Conservation (phyloP, 2,113 vertebrate species). For the Syngnathus scovelli region DNA sequence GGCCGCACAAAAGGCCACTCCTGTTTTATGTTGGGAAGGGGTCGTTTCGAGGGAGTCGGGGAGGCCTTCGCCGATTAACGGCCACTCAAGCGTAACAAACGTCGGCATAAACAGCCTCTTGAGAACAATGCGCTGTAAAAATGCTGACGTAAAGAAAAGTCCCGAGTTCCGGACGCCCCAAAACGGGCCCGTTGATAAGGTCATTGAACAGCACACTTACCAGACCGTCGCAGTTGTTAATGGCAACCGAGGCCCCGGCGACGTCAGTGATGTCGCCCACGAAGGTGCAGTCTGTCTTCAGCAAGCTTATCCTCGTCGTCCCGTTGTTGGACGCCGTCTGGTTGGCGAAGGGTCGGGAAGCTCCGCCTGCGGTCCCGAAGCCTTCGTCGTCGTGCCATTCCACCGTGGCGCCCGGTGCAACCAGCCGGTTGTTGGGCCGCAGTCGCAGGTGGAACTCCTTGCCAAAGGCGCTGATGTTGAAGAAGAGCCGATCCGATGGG, state of each 20-base stretch:
- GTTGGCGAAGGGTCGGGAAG: conserved; percentile 18
- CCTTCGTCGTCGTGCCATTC: conserved; percentile 81
- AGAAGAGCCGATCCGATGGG: conserved; percentile 73
- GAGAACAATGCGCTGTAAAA: conserved; percentile 55
- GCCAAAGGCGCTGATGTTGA: conserved; percentile 89
- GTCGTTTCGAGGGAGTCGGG: neutral
- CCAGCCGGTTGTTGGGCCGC: conserved; percentile 75
- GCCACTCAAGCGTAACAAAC: conserved; percentile 56
- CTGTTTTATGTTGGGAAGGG: conserved; percentile 56
- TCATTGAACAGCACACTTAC: conserved; percentile 75
- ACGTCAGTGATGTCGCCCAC: conserved; percentile 89
- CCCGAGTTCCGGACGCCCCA: conserved; percentile 31
- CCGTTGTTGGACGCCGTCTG: conserved; percentile 26
- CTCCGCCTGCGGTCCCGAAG: conserved; percentile 25
- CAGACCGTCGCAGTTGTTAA: conserved; percentile 98
- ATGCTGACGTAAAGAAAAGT: conserved; percentile 38
- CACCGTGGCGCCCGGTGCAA: conserved; percentile 83
- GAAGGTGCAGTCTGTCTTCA: conserved; percentile 87
- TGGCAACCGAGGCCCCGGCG: conserved; percentile 86
- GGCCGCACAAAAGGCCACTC: conserved; percentile 37
- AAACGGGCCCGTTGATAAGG: conserved; percentile 41
- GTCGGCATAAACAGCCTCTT: conserved; percentile 42
- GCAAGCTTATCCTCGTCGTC: conserved; percentile 66
- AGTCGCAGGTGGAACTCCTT: conserved; percentile 89
- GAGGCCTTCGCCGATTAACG: conserved; percentile 31